Evolutionary conservation across 2,113 vertebrate genomes (phyloP).

Genomic region (Cnemophilus loriae): DNA sequence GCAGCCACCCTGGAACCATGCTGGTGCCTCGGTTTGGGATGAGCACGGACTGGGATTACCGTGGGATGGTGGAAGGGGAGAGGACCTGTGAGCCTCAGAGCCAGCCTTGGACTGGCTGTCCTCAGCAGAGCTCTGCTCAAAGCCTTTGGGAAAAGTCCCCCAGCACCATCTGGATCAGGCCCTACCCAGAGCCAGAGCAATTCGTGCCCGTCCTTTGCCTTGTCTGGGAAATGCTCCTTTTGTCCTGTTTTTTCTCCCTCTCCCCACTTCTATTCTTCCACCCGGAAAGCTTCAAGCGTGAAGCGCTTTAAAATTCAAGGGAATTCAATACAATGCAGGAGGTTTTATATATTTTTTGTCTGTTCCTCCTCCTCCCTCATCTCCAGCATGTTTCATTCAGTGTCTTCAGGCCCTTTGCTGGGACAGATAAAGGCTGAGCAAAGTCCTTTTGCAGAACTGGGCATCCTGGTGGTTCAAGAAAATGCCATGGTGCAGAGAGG

Average conservation of each 20-base stretch:
- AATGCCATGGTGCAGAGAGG: not conserved
- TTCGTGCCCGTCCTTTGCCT: not conserved
- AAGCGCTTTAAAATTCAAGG: not conserved
- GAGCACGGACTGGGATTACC: fast-evolving
- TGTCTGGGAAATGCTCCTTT: not conserved
- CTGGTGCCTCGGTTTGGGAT: not conserved
- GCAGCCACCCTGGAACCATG: fast-evolving
- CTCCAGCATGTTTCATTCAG: not conserved
- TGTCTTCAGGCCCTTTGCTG: not conserved
- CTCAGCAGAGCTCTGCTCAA: not conserved
- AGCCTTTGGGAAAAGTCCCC: not conserved
- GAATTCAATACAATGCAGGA: not conserved
- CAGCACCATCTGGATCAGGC: not conserved
- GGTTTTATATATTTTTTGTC: not conserved
- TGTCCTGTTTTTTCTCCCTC: not conserved
- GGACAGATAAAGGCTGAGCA: not conserved
- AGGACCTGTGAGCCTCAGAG: not conserved
- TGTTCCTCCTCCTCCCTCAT: slow-evolving; percentile 40
- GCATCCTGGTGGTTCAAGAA: not conserved
- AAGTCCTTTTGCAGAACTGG: not conserved
- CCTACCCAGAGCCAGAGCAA: not conserved
- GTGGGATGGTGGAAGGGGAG: fast-evolving
- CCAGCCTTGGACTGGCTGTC: not conserved
- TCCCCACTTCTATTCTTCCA: not conserved
- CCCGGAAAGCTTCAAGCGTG: not conserved